Base-by-base conservation (phyloP, 1,140 invertebrate genomes). In the Bombus vancouverensis region DNA sequence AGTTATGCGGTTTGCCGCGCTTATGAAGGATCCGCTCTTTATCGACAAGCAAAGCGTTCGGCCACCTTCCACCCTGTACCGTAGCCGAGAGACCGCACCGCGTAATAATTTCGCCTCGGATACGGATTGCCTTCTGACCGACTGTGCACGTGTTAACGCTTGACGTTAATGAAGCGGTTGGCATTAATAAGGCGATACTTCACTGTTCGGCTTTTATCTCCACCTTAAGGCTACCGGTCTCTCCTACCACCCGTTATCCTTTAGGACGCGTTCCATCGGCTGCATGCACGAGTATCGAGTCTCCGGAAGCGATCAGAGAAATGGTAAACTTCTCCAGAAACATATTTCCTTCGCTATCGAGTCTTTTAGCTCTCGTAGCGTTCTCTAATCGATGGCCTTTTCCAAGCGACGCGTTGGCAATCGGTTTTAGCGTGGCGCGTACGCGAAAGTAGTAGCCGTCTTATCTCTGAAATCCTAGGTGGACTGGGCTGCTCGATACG, bases 91-190 rank as follows among this genome's bases (percentile, higher is more conserved):
- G 34, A 59, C 34, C 3, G 37, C 42, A 81, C 37, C 68, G 82
- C 59, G 72, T 86, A 90, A 90, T 91, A 89, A 91, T 91, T 91
- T 90, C 87, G 79, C 84, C 80, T 73, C 10, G 71, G 79, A 77
- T 90, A 83, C 87, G 71, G 70, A 88, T 88, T 86, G 87, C 72
- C 84, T 81, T 78, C 42, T 72, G 75, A 87, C 66, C 87, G 87
- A 73, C 85, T 68, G 70, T 83, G 71, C 84, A 88, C 89, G 89
- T 83, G 91, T 85, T 87, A 90, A 83, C 83, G 72, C 81, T 78
- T 83, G 89, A 92, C 92, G 92, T 94, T 95, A 94, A 95, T 95
- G 93, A 95, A 95, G 94, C 92, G 91, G 94, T 95, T 92, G 92
- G 91, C 91, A 92, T 93, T 93, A 93, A 93, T 94, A 93, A 91